Percentiles rank a stretch among this genome's conserved stretches.
Conservation (phyloP, 2,797 vertebrate species). For the Erpetoichthys calabaricus region DNA sequence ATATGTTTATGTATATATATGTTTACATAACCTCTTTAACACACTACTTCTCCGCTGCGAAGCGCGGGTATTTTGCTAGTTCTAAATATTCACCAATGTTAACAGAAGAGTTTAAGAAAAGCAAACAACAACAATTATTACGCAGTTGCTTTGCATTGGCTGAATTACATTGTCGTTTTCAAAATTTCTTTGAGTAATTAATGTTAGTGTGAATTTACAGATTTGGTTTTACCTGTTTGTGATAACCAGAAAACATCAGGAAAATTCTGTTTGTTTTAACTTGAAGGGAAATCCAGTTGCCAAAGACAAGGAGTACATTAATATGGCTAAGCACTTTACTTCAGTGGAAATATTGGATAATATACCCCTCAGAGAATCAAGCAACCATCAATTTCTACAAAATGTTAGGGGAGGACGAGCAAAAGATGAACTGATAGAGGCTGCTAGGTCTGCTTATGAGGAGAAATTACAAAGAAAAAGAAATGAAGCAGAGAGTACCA, state of each 20-base stretch:
- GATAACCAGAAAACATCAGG: neutral
- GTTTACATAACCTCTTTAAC: too few relatives aligned
- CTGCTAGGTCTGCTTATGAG: conserved; percentile 5
- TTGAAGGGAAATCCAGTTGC: conserved; percentile 15
- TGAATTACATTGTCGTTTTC: too few relatives aligned
- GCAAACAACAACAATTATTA: too few relatives aligned
- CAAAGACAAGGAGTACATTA: conserved; percentile 5
- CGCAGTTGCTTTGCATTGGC: too few relatives aligned
- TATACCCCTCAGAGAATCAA: neutral
- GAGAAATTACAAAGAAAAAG: conserved; percentile 12
- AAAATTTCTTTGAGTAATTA: too few relatives aligned
- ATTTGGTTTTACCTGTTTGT: neutral
- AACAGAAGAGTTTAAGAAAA: too few relatives aligned
- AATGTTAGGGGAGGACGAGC: neutral
- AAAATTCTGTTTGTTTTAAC: neutral
- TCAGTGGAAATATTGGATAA: conserved; percentile 17
- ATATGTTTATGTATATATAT: too few relatives aligned
- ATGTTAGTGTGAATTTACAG: neutral
- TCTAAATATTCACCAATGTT: too few relatives aligned
- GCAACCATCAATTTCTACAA: conserved; percentile 1
- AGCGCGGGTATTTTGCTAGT: too few relatives aligned
- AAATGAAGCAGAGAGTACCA: conserved; percentile 4
- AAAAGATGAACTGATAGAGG: conserved; percentile 12
- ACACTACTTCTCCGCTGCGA: too few relatives aligned
- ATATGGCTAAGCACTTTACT: conserved; percentile 9